Percentiles rank a stretch among this genome's conserved stretches.
Conservation (phyloP, 1,140 invertebrate genomes). For the Panulirus ornatus region DNA sequence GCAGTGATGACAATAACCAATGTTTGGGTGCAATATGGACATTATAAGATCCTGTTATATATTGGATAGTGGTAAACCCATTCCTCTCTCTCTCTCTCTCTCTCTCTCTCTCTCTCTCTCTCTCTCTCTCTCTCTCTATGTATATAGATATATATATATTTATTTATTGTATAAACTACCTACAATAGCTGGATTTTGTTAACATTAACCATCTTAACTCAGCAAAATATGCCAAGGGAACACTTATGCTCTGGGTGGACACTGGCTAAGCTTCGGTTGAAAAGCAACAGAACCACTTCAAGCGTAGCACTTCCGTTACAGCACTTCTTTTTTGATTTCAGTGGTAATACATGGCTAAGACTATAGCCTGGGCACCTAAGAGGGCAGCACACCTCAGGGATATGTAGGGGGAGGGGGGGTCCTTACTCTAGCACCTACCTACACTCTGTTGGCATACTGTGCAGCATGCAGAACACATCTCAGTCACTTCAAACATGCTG, state of each 20-base stretch:
- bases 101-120: no score
- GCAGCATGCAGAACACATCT: conserved; percentile 6
- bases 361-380: not conserved
- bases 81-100: no score
- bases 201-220: conserved; percentile 36
- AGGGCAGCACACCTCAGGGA: not conserved
- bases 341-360: conserved; percentile 32
- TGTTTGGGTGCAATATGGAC: conserved; percentile 32
- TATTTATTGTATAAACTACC: conserved; percentile 30
- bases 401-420: conserved; percentile 8
- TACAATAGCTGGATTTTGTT: conserved; percentile 30
- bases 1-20: conserved; percentile 47
- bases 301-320: conserved; percentile 40
- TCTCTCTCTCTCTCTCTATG: no score
- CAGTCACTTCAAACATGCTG: conserved; percentile 15
- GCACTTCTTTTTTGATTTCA: conserved; percentile 68
- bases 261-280: conserved; percentile 49
- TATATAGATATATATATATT: no score
- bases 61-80: not conserved
- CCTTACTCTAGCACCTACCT: not conserved
- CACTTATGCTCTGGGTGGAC: conserved; percentile 50
- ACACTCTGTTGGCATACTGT: conserved; percentile 16
- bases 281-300: conserved; percentile 38
- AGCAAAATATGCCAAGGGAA: conserved; percentile 51
- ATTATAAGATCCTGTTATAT: not conserved